phyloP scores from a whole-genome alignment of 2,888 invertebrate species.

The Nezara viridula region DNA sequence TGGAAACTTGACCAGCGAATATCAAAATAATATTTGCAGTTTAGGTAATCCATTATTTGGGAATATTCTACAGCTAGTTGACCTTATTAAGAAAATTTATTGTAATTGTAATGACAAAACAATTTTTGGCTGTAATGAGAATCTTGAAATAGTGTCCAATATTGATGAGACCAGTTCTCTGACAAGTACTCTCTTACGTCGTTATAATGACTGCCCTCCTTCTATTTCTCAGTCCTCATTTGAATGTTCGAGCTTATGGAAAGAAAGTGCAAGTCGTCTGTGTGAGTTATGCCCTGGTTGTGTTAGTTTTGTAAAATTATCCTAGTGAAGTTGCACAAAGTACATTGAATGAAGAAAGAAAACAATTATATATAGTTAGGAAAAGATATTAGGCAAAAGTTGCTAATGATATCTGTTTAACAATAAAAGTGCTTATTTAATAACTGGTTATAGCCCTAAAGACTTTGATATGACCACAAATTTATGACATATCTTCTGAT shows the following conservation, averaged over 20 bases:
- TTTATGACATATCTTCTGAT: neutral
- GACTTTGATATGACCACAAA: neutral
- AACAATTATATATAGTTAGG: neutral
- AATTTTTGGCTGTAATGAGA: neutral
- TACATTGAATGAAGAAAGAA: neutral
- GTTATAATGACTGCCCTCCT: neutral
- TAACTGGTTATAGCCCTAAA: neutral
- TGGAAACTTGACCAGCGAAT: neutral
- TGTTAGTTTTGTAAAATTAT: neutral
- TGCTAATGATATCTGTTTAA: neutral
- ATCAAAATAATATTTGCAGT: neutral
- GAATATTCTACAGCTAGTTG: neutral
- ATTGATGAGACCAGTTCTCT: neutral
- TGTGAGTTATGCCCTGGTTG: constrained; percentile 8
- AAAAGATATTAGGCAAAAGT: neutral
- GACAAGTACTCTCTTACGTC: neutral
- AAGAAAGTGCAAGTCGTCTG: constrained; percentile 31
- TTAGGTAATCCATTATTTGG: constrained; percentile 16
- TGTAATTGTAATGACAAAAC: neutral
- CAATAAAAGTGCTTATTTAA: neutral
- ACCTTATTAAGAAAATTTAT: neutral
- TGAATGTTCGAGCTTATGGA: constrained; percentile 4
- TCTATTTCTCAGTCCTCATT: neutral
- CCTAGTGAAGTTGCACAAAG: neutral
- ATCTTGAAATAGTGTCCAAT: neutral